phyloP scores from a whole-genome alignment of 2,113 vertebrate species.

The Mormoops blainvillei region DNA sequence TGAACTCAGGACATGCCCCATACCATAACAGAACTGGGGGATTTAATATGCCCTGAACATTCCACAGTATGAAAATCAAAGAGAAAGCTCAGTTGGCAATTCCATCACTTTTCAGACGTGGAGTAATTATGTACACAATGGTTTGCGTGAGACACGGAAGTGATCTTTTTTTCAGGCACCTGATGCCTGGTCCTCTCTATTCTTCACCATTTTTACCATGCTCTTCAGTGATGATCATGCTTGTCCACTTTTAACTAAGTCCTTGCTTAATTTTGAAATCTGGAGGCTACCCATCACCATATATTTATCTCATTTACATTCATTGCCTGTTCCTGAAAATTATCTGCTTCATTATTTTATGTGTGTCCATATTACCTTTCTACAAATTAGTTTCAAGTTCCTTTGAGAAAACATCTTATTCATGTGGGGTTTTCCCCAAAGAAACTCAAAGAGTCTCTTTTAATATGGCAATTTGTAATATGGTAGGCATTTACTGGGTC shows the following conservation, averaged over 20 bases:
- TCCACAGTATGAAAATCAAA: background rate
- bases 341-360: background rate
- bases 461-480: background rate
- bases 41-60: background rate
- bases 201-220: background rate
- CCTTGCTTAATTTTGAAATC: background rate
- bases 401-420: background rate
- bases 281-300: background rate
- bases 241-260: background rate
- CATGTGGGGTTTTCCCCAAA: background rate
- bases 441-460: background rate
- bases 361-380: background rate
- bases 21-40: background rate
- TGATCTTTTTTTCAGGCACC: background rate
- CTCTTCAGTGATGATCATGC: background rate
- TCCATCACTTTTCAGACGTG: background rate
- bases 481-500: background rate
- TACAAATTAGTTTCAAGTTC: background rate
- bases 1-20: background rate
- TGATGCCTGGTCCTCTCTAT: background rate
- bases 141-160: background rate
- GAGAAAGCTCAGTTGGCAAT: background rate
- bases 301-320: background rate
- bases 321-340: background rate
- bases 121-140: background rate